phyloP scores from a whole-genome alignment of 2,888 invertebrate species.

The Drepana falcataria region DNA sequence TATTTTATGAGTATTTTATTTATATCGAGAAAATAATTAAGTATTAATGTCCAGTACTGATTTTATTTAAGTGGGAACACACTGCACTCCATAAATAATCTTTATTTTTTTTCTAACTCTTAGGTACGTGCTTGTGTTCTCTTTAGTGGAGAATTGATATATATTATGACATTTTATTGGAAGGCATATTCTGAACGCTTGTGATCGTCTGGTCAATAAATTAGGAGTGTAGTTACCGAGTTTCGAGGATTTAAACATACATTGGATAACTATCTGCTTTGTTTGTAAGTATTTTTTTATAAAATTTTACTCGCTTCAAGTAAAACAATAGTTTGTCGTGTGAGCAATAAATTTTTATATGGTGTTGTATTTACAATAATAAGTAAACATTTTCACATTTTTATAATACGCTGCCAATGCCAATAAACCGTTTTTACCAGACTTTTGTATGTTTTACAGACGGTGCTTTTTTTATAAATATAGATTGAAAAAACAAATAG shows the following conservation, averaged over 20 bases:
- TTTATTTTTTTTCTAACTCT: conserved; percentile 17
- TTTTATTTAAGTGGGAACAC: conserved; percentile 56
- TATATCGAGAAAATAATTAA: conserved; percentile 59
- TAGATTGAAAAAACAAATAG: conserved; percentile 36
- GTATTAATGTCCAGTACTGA: conserved; percentile 66
- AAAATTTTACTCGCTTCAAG: no score
- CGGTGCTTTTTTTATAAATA: conserved; percentile 76
- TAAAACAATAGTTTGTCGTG: conserved; percentile 36
- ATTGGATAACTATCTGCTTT: no score
- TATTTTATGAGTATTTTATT: conserved; percentile 75
- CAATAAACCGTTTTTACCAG: conserved; percentile 64
- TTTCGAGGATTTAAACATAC: no score
- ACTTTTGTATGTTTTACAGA: conserved; percentile 76
- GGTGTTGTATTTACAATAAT: conserved; percentile 49
- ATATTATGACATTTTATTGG: conserved; percentile 23
- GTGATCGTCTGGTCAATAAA: conserved; percentile 40
- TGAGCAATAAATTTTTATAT: conserved; percentile 60
- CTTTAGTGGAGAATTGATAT: conserved; percentile 28
- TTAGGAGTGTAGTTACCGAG: conserved; percentile 57
- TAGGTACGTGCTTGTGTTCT: conserved; percentile 48
- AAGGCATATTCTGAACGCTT: conserved; percentile 30
- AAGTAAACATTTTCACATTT: conserved; percentile 53
- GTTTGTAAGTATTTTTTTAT: no score
- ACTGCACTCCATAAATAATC: conserved; percentile 42
- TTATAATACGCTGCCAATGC: conserved; percentile 61